Conservation (phyloP, 2,113 vertebrate species). For the Limanda limanda region DNA sequence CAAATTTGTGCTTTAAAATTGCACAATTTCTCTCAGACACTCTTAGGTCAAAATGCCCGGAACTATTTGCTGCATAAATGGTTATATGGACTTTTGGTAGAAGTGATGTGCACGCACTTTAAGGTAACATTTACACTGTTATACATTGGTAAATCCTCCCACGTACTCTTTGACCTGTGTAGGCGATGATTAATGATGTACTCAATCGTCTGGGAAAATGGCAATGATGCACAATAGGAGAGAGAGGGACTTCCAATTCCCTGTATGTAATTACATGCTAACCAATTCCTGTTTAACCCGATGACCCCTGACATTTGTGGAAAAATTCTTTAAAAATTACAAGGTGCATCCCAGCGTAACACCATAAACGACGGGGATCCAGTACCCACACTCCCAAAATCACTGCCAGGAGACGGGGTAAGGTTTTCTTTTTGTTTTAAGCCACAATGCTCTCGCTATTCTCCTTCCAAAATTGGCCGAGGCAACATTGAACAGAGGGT, state of each 20-base stretch:
- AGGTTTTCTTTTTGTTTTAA: constrained; percentile 50
- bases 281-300: constrained; percentile 64
- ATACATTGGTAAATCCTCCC: constrained; percentile 11
- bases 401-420: constrained; percentile 56
- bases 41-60: neutral
- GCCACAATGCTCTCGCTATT: constrained; percentile 53
- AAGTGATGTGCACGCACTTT: neutral
- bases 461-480: constrained; percentile 47
- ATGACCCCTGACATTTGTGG: constrained; percentile 40
- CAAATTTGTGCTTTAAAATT: constrained; percentile 2
- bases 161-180: constrained; percentile 36
- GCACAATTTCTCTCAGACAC: neutral
- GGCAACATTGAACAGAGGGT: constrained; percentile 37
- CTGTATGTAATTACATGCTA: constrained; percentile 57
- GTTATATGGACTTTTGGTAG: neutral
- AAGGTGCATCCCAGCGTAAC: constrained; percentile 42
- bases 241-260: constrained; percentile 48
- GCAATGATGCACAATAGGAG: constrained; percentile 37
- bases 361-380: constrained; percentile 47
- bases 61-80: neutral
- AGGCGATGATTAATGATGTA: constrained; percentile 59
- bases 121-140: neutral
- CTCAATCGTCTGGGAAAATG: constrained; percentile 59
- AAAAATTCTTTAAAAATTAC: constrained; percentile 29
- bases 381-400: constrained; percentile 34